phyloP scores from a whole-genome alignment of 1,140 invertebrate genomes.

The Brachionus sp. region DNA sequence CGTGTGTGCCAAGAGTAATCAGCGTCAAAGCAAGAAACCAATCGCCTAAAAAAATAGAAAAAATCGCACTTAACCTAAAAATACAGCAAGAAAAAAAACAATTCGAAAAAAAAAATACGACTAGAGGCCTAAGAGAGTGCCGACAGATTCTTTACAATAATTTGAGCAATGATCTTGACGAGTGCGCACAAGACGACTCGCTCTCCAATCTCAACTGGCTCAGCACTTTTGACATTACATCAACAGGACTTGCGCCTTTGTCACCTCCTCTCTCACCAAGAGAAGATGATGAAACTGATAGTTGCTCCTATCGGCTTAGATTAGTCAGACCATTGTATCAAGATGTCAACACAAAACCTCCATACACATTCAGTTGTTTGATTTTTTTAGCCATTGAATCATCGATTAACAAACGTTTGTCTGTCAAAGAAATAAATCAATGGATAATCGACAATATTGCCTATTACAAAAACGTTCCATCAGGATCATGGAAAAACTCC shows the following conservation, averaged over 20 bases:
- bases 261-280: neutral
- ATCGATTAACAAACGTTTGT: neutral
- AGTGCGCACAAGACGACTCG: neutral
- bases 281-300: conserved; percentile 1
- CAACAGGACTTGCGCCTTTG: neutral
- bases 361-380: conserved; percentile 8
- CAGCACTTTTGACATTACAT: neutral
- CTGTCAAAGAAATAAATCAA: conserved; percentile 10
- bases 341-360: neutral
- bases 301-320: neutral
- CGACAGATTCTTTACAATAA: neutral
- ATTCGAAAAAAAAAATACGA: neutral
- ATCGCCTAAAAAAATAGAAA: neutral
- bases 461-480: conserved; percentile 19
- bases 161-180: neutral
- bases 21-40: neutral
- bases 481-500: conserved; percentile 37
- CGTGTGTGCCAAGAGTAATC: neutral
- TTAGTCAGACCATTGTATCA: neutral
- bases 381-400: conserved; percentile 37
- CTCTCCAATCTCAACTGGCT: conserved; percentile 27
- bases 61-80: neutral
- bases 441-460: conserved; percentile 34
- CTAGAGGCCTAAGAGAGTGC: neutral
- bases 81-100: conserved; percentile 11